Evolutionary conservation across 2,888 invertebrate species (phyloP), one percentile per base, ranked within the genome.

Genomic region (Leptopilina syphax): DNA sequence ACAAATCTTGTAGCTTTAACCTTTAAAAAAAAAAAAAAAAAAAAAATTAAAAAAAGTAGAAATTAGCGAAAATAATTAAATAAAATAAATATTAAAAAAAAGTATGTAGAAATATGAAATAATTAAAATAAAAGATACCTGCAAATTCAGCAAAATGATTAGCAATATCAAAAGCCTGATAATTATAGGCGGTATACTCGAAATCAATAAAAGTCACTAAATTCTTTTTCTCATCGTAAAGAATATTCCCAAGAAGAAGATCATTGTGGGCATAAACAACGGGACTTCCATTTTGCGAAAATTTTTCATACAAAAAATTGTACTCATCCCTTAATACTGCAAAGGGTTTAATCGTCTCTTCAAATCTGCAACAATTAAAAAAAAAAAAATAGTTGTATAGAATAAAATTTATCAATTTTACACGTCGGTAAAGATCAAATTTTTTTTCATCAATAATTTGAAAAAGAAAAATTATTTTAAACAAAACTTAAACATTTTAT

Each of bases 71-170:
- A 18, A 18, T 18, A 18, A 18, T 18, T 18, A 18, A 18, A 18
- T 18, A 18, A 18, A 18, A 18, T 18, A 18, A 18, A 18, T 18
- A 18, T 18, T 18, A 18, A 18, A 18, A 18, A 18, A 18, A 18
- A 18, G 18, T 18, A 18, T 18, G 18, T 18, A 18, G 18, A 18
- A 18, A 18, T 18, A 18, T 18, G 18, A 18, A 0, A 18, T 18
- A 18, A 18, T 18, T 18, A 18, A 18, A 18, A 18, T 18, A 65
- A 18, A 77, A 77, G 63, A 94, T 92, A 96, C 99, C 99, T 86
- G 97, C 97, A 93, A 97, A 99, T 93, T 99, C 99, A 88, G 96
- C 96, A 93, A 99, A 99, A 93, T 99, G 99, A 93, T 99, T 98
- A 76, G 97, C 99, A 91, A 99, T 98, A 92, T 99, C 99, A 92